A percentile compares a stretch with the other conserved stretches of the same genome.
These are phyloP conservation scores for Danio choprae DNA, from an alignment of 2,797 vertebrate genomes.

Conservation along the genomic window DNA sequence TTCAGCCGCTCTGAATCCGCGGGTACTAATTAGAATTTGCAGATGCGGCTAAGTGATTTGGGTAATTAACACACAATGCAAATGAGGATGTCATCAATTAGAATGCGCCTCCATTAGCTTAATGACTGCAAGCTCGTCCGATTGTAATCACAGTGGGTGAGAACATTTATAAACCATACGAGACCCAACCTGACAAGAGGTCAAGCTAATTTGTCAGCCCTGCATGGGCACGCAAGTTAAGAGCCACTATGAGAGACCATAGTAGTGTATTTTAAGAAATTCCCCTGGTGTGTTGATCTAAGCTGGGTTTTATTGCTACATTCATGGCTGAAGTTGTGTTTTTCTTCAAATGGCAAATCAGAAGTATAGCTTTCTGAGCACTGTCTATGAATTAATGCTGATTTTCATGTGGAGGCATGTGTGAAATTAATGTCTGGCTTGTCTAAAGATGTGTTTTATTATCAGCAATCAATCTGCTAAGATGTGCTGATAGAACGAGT, in stretches of 20 bases:
- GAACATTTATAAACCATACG: constrained; percentile 70
- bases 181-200: constrained; percentile 61
- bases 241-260: constrained; percentile 1
- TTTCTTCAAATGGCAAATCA: neutral
- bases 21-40: constrained; percentile 71
- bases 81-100: constrained; percentile 80
- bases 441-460: constrained; percentile 3
- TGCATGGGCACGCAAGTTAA: constrained; percentile 50
- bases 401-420: neutral
- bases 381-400: constrained; percentile 4
- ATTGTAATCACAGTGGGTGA: constrained; percentile 70
- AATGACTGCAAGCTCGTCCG: constrained; percentile 68
- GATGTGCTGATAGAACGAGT: constrained; percentile 36
- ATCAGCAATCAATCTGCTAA: constrained; percentile 38
- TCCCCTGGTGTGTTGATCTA: neutral
- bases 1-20: constrained; percentile 62
- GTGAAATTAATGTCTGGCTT: neutral
- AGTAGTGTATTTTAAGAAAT: constrained; percentile 25
- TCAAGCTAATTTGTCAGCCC: constrained; percentile 67
- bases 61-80: constrained; percentile 78
- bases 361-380: neutral
- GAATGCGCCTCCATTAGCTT: constrained; percentile 77
- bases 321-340: neutral
- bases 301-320: neutral
- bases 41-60: constrained; percentile 73